Evolutionary conservation across 2,113 vertebrate species (phyloP).

Genomic region (Pseudopipra pipra): DNA sequence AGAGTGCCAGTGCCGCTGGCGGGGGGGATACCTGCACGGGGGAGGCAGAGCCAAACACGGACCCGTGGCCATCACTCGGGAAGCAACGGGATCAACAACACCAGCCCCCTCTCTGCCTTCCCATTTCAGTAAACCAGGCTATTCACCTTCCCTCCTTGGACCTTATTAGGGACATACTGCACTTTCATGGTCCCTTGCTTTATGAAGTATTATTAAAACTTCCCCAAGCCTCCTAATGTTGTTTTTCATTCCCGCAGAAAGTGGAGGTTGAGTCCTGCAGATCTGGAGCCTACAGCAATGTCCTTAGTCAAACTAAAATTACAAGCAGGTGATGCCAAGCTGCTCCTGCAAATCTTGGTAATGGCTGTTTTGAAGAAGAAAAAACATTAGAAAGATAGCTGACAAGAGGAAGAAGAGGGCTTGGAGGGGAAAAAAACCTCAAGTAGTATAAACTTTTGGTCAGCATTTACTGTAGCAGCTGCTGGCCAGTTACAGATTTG

Average conservation of each 20-base stretch:
- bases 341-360: neutral
- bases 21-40: slow-evolving; percentile 80
- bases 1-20: slow-evolving; percentile 93
- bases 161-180: neutral
- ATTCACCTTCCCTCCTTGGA: neutral
- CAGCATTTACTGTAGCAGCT: neutral
- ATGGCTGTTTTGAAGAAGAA: neutral
- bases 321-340: neutral
- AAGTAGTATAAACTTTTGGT: neutral
- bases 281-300: slow-evolving; percentile 13
- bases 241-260: neutral
- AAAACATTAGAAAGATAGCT: neutral
- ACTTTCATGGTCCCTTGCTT: slow-evolving; percentile 27
- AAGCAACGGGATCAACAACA: fast-evolving
- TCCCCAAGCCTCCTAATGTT: neutral
- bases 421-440: neutral
- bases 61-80: neutral
- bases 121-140: neutral
- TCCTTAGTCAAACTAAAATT: slow-evolving; percentile 1
- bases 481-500: neutral
- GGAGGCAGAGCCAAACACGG: neutral
- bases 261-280: neutral
- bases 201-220: neutral
- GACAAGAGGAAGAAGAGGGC: neutral
- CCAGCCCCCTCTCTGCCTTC: neutral